phyloP scores from a whole-genome alignment of 2,888 invertebrate genomes.

The Autographa pulchrina region DNA sequence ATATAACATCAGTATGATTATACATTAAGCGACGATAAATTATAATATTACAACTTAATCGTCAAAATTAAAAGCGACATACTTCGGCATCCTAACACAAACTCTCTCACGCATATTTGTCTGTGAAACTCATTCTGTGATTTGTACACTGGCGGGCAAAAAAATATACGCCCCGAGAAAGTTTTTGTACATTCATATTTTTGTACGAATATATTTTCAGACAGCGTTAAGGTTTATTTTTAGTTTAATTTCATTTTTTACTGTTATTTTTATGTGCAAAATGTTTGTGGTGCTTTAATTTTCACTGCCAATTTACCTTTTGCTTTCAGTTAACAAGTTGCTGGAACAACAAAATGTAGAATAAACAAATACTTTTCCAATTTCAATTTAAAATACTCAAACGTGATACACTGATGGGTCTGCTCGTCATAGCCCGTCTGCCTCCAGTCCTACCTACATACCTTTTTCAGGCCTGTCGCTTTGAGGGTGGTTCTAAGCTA shows the following conservation, averaged over 20 bases:
- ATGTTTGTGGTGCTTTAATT: too few species aligned
- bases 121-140: slow-evolving; percentile 11
- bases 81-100: slow-evolving; percentile 12
- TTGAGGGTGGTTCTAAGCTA: too few species aligned
- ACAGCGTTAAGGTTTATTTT: neutral
- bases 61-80: slow-evolving; percentile 9
- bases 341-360: too few species aligned
- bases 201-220: neutral
- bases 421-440: too few species aligned
- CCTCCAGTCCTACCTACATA: too few species aligned
- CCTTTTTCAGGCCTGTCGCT: too few species aligned
- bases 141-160: slow-evolving; percentile 16
- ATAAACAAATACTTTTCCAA: too few species aligned
- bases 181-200: slow-evolving; percentile 8
- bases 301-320: too few species aligned
- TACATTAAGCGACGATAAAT: neutral
- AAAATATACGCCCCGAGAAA: slow-evolving; percentile 12
- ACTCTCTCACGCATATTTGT: slow-evolving; percentile 26
- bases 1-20: neutral
- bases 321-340: too few species aligned
- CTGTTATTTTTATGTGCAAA: neutral
- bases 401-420: too few species aligned
- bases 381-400: too few species aligned
- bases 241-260: neutral
- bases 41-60: neutral